Conservation (phyloP, 2,113 vertebrate genomes). For the human region GRCh38 chr12:18420001-18420500, state of each 20-base stretch:
- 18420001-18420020: background rate
- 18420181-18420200: background rate
- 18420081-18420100: background rate
- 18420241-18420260: background rate
- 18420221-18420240: background rate
- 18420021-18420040: background rate
- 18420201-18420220: background rate
- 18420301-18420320: background rate
- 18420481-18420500: background rate
- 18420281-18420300: background rate
- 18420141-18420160: background rate
- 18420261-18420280: background rate
- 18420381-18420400: background rate
- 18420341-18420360: background rate
- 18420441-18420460: background rate
- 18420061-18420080: background rate
- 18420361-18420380: background rate
- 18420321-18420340: background rate
- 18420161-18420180: background rate
- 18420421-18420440: background rate
- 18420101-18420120: background rate
- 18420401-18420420: background rate
- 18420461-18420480: constrained; percentile 9
- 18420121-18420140: constrained; percentile 24
- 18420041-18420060: background rate